Conservation (phyloP, 2,113 vertebrate genomes). For the Pyrgilauda ruficollis region DNA sequence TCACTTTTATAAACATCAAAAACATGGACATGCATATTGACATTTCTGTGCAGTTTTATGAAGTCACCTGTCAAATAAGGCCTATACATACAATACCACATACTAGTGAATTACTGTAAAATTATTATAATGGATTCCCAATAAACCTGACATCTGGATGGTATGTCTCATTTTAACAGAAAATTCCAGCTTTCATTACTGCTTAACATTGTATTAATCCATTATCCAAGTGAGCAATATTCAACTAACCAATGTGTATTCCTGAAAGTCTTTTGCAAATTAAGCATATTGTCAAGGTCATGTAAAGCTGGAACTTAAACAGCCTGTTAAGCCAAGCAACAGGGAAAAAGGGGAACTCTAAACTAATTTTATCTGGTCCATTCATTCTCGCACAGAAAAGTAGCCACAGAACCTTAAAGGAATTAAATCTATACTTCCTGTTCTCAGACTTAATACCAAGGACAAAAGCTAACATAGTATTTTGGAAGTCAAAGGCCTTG, state of each 20-base stretch:
- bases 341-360: conserved; percentile 22
- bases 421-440: conserved; percentile 53
- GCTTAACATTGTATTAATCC: conserved; percentile 16
- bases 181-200: conserved; percentile 38
- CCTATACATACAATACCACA: conserved; percentile 61
- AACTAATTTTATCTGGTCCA: conserved; percentile 54
- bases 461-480: conserved; percentile 60
- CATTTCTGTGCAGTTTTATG: conserved; percentile 60
- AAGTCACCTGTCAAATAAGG: conserved; percentile 63
- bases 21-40: conserved; percentile 64
- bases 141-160: conserved; percentile 35
- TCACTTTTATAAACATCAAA: conserved; percentile 63
- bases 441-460: conserved; percentile 53
- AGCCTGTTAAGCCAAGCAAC: conserved; percentile 51
- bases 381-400: conserved; percentile 62
- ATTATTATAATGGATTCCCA: conserved; percentile 22
- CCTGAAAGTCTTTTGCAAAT: conserved; percentile 40
- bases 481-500: conserved; percentile 67
- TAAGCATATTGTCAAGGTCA: conserved; percentile 27
- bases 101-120: conserved; percentile 53
- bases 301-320: conserved; percentile 59
- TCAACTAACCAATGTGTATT: conserved; percentile 28
- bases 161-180: conserved; percentile 1
- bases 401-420: conserved; percentile 58
- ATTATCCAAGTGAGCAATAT: conserved; percentile 10